Evolutionary conservation across 2,113 vertebrate genomes (phyloP).

Genomic region (Penelope pileata): DNA sequence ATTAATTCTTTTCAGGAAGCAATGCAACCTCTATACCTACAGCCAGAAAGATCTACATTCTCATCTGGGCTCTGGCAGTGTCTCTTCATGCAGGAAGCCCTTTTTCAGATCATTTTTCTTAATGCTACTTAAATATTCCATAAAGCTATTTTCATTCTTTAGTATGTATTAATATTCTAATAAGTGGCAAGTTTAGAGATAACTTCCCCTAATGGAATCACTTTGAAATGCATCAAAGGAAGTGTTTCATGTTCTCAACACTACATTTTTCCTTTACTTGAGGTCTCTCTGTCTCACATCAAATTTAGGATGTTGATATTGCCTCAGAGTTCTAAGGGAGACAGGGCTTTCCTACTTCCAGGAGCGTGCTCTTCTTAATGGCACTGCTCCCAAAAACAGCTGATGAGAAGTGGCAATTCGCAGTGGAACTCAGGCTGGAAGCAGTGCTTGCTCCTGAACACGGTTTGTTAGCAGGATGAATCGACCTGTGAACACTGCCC

Average conservation of each 20-base stretch:
- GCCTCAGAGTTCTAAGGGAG: background rate
- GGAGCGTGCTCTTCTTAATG: background rate
- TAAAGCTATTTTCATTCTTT: background rate
- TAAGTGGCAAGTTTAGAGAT: background rate
- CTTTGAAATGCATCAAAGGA: background rate
- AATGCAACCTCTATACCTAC: background rate
- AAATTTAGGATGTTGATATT: background rate
- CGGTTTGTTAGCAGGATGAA: background rate
- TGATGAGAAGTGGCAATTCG: background rate
- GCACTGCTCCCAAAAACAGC: background rate
- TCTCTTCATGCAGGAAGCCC: background rate
- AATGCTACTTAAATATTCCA: background rate
- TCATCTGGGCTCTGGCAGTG: background rate
- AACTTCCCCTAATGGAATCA: background rate
- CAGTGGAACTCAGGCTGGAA: background rate
- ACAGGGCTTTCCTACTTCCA: background rate
- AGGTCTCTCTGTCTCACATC: background rate
- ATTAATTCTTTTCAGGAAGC: slow-evolving; percentile 11
- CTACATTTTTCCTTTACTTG: background rate
- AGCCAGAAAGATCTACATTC: background rate
- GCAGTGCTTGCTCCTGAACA: background rate
- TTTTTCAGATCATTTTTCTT: background rate
- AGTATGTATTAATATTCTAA: background rate
- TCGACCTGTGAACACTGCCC: background rate
- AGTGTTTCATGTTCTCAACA: background rate